These are phyloP conservation scores for Chloebia gouldiae DNA, from an alignment of 2,113 vertebrate species.

Conservation along the genomic window DNA sequence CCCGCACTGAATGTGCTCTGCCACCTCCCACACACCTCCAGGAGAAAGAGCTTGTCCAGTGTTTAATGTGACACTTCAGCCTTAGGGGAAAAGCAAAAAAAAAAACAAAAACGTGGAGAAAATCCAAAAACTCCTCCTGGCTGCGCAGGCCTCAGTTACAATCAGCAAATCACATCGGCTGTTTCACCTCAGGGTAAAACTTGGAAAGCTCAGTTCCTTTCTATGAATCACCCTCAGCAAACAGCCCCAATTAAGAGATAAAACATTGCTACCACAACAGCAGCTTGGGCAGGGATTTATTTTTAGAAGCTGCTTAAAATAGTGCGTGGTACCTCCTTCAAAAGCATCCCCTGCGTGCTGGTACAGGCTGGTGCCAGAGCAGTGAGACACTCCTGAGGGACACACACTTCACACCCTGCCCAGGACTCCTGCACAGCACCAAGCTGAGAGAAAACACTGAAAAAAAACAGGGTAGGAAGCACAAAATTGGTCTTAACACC, in stretches of 20 bases:
- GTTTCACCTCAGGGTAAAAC: not conserved
- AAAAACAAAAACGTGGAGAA: not conserved
- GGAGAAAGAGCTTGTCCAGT: not conserved
- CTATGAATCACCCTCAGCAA: slow-evolving; percentile 33
- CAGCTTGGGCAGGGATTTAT: not conserved
- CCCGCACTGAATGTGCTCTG: not conserved
- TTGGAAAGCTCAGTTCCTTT: slow-evolving; percentile 19
- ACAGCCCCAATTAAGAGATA: not conserved
- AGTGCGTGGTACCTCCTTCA: not conserved
- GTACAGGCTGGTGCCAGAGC: not conserved
- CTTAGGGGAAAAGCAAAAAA: not conserved
- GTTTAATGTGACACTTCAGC: not conserved
- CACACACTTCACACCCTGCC: not conserved
- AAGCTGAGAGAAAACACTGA: not conserved
- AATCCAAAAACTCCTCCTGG: not conserved
- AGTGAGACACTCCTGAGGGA: not conserved
- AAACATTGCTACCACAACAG: not conserved
- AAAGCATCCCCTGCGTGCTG: not conserved
- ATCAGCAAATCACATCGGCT: not conserved
- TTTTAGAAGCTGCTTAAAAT: slow-evolving; percentile 42
- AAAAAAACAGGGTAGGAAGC: not conserved
- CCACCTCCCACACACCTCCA: not conserved
- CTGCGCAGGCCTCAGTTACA: rapidly evolving
- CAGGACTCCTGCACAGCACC: not conserved
- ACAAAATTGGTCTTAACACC: not conserved